Evolutionary conservation across 2,113 vertebrate species (phyloP), one percentile per base, ranked within the genome.

Genomic region (Etheostoma spectabile): DNA sequence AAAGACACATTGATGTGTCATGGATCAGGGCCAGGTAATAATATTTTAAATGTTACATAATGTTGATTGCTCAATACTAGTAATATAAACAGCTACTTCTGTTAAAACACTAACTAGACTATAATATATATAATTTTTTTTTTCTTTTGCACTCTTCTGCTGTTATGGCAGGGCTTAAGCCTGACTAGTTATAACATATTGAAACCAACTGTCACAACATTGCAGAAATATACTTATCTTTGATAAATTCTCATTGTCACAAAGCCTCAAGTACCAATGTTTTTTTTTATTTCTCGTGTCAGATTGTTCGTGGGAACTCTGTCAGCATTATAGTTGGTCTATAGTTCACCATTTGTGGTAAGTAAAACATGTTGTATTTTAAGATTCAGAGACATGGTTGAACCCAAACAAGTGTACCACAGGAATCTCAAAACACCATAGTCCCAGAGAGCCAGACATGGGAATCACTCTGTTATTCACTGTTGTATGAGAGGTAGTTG

Each of bases 221-320:
- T 33, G 14, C 3, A 12, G 27, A 53, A 74, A 59, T 18, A 46
- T 15, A 66, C 82, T 52, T 21, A 27, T 70, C 51, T 45, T 53
- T 2, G 52, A 63, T 30, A 14, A 57, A 67, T 55, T 38, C 18
- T 65, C 38, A 13, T 71, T 21, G 18, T 63, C 64, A 79, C 55
- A 76, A 80, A 60, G 13, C 24, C 24, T 72, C 38, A 64, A 79
- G 79, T 62, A 56, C 68, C 14, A 70, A 13, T 46, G 33, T 62
- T 79, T 19, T 71, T 30, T 30, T 27, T 30, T 45, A 60, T 52
- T 64, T 80, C 70, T 74, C 8, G 35, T 74, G 60, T 82, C 33
- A 78, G 63, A 68, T 83, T 80, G 33, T 82, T 81, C 66, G 51
- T 94, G 93, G 91, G 90, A 93, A 94, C 89, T 70, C 22, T 15